Conservation (phyloP, 2,888 invertebrate species). For the Drosophila cracens region DNA sequence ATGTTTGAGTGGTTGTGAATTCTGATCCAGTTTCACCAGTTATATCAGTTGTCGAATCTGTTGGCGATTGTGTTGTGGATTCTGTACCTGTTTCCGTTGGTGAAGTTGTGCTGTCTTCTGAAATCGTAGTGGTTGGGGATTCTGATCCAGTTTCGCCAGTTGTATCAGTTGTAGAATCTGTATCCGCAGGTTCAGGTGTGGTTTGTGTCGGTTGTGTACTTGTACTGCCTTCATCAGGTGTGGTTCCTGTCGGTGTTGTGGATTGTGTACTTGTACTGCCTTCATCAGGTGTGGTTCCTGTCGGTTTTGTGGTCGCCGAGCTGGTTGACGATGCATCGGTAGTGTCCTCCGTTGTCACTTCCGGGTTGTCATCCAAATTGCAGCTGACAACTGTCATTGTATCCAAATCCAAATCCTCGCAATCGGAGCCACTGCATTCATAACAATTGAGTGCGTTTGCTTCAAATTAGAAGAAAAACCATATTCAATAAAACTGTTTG, state of each 20-base stretch:
- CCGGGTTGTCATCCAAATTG: constrained; percentile 30
- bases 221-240: background rate
- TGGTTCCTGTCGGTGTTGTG: background rate
- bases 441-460: constrained; percentile 70
- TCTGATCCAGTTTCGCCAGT: background rate
- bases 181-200: background rate
- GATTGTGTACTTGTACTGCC: background rate
- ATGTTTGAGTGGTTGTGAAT: accelerated
- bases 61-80: too few species aligned
- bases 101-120: background rate
- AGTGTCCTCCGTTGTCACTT: constrained; percentile 7
- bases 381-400: constrained; percentile 29
- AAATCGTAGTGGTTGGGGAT: background rate
- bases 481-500: background rate
- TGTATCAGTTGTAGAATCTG: constrained; percentile 3
- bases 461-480: constrained; percentile 9
- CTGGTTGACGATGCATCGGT: background rate
- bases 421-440: constrained; percentile 69
- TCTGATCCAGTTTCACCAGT: too few species aligned
- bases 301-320: constrained; percentile 13
- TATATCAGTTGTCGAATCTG: too few species aligned
- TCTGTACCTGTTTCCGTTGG: background rate
- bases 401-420: constrained; percentile 44
- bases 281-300: constrained; percentile 1
- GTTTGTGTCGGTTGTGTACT: background rate